Conservation (phyloP, 2,113 vertebrate species). For the Rhinogobius similis region DNA sequence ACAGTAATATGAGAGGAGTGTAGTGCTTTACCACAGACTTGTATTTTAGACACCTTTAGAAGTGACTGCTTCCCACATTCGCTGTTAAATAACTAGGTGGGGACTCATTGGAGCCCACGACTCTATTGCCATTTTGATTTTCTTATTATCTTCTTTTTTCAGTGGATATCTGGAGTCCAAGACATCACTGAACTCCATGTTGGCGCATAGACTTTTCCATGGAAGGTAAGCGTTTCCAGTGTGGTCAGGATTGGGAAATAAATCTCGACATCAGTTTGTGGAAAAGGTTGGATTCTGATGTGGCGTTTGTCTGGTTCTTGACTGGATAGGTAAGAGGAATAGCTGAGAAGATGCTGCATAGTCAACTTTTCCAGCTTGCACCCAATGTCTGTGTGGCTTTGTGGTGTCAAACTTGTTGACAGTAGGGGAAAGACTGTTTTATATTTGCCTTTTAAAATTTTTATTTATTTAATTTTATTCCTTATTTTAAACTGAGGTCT, state of each 20-base stretch:
- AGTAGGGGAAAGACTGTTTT: constrained; percentile 30
- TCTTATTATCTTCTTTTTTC: constrained; percentile 61
- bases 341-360: constrained; percentile 46
- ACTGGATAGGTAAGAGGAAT: constrained; percentile 67
- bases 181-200: constrained; percentile 94
- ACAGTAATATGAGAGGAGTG: constrained; percentile 19
- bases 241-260: constrained; percentile 58
- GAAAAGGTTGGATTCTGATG: constrained; percentile 53
- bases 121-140: constrained; percentile 57
- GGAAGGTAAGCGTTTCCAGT: constrained; percentile 85
- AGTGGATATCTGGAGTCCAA: constrained; percentile 91
- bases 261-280: constrained; percentile 60
- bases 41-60: constrained; percentile 32
- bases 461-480: constrained; percentile 34
- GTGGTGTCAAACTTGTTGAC: constrained; percentile 15
- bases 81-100: constrained; percentile 34
- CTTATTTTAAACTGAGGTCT: constrained; percentile 16
- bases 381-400: constrained; percentile 51
- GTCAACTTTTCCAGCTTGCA: constrained; percentile 58
- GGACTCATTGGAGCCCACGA: constrained; percentile 23
- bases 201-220: constrained; percentile 92
- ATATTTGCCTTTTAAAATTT: constrained; percentile 25
- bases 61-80: constrained; percentile 34
- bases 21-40: constrained; percentile 46
- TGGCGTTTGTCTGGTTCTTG: constrained; percentile 65